A percentile compares a stretch with the other conserved stretches of the same genome.
These are phyloP conservation scores for Corbicula japonica DNA, from an alignment of 2,888 invertebrate species.

Conservation along the genomic window DNA sequence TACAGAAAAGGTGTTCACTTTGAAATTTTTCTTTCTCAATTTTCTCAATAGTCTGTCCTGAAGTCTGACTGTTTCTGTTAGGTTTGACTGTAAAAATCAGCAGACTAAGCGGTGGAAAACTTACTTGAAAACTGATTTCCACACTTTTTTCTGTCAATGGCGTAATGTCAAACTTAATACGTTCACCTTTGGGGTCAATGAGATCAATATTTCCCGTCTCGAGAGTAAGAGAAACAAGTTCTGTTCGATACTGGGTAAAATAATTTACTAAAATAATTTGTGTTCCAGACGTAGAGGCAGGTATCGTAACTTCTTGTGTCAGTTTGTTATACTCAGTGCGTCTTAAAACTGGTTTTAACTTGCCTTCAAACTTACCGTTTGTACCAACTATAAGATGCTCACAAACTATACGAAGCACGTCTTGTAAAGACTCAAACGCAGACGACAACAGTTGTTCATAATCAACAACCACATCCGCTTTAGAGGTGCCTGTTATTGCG, in stretches of 20 bases:
- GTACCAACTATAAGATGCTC: too few species aligned
- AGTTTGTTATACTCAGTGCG: neutral
- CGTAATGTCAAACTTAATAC: slow-evolving; percentile 34
- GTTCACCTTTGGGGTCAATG: slow-evolving; percentile 13
- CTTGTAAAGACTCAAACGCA: slow-evolving; percentile 34
- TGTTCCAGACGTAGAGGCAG: neutral
- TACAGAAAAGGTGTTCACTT: slow-evolving; percentile 26
- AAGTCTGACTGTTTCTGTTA: neutral
- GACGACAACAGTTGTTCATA: slow-evolving; percentile 88
- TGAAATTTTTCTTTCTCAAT: too few species aligned
- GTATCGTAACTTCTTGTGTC: neutral
- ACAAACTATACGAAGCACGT: slow-evolving; percentile 20
- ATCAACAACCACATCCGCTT: slow-evolving; percentile 96
- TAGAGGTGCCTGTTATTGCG: slow-evolving; percentile 98
- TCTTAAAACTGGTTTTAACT: neutral
- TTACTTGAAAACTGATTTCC: slow-evolving; percentile 29
- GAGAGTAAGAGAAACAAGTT: slow-evolving; percentile 27
- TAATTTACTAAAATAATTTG: neutral
- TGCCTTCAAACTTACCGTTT: neutral
- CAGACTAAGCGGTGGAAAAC: slow-evolving; percentile 41
- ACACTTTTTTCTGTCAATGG: neutral
- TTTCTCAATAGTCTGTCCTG: too few species aligned
- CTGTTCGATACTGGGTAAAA: neutral
- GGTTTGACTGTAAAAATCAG: slow-evolving; percentile 4
- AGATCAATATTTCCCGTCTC: slow-evolving; percentile 28